Evolutionary conservation across 2,113 vertebrate genomes (phyloP), one percentile per base, ranked within the genome.

Genomic region (Anthoscopus minutus): DNA sequence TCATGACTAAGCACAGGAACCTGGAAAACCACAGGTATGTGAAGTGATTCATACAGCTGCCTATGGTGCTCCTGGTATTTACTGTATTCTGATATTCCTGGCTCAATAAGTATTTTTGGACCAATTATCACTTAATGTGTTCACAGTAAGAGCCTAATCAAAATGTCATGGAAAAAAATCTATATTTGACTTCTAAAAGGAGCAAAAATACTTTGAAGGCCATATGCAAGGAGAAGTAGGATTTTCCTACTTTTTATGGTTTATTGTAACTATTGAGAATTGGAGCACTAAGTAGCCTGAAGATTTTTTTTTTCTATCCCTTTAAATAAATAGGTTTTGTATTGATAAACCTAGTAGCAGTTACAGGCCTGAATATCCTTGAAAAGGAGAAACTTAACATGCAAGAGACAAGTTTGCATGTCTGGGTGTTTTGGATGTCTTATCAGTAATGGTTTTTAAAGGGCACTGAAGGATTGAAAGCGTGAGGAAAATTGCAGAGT

Each of bases 11-110:
- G 97, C 96, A 96, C 85, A 92, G 95, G 94, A 97, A 97, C 97
- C 97, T 93, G 95, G 97, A 97, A 97, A 97, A 96, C 96, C 96
- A 96, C 97, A 97, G 98, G 98, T 98, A 98, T 98, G 98, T 98
- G 89, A 88, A 96, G 94, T 92, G 97, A 97, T 98, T 97, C 97
- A 97, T 97, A 57, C 76, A 90, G 62, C 83, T 97, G 86, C 92
- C 77, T 93, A 92, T 71, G 42, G 79, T 81, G 94, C 95, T 97
- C 88, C 84, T 17, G 57, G 84, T 97, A 97, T 97, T 97, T 96
- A 95, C 69, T 88, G 81, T 90, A 73, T 97, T 93, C 83, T 86
- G 85, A 35, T 92, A 84, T 80, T 93, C 58, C 79, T 85, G 92
- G 66, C 91, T 89, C 42, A 81, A 65, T 95, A 88, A 76, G 78